A percentile compares a stretch with the other conserved stretches of the same genome.
phyloP scores from a whole-genome alignment of 2,888 invertebrate species.

The Siphlonurus alternatus region DNA sequence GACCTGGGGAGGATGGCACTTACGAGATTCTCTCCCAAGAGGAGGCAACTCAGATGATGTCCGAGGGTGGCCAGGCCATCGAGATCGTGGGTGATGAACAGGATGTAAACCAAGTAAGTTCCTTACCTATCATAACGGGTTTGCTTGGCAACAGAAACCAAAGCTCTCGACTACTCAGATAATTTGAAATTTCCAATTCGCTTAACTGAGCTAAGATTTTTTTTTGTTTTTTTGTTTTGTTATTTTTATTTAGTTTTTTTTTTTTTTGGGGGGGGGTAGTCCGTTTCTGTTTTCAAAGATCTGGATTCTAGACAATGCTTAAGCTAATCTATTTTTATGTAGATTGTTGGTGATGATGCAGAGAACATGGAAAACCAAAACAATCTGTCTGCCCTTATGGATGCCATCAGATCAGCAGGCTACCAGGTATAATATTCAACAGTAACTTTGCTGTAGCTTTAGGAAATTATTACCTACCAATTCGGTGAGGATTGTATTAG shows the following conservation, averaged over 20 bases:
- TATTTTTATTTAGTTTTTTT: too few relatives aligned
- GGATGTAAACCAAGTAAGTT: too few relatives aligned
- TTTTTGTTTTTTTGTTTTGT: too few relatives aligned
- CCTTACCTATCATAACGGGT: too few relatives aligned
- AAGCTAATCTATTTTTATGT: not conserved
- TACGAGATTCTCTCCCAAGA: constrained; percentile 27
- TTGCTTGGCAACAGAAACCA: too few relatives aligned
- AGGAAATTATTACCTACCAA: not conserved
- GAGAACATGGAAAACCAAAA: constrained; percentile 13
- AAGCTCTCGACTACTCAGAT: too few relatives aligned
- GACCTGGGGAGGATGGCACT: constrained; percentile 26
- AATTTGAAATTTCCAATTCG: too few relatives aligned
- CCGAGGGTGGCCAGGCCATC: constrained; percentile 20
- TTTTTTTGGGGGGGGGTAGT: too few relatives aligned
- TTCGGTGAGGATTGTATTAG: too few relatives aligned
- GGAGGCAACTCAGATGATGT: constrained; percentile 27
- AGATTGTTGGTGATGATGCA: constrained; percentile 8
- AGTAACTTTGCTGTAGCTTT: not conserved
- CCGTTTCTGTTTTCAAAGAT: too few relatives aligned
- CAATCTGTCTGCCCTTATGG: constrained; percentile 15
- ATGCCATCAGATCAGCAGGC: constrained; percentile 17
- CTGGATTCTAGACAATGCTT: too few relatives aligned
- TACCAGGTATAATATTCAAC: constrained; percentile 12
- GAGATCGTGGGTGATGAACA: constrained; percentile 12
- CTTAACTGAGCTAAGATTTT: too few relatives aligned